Percentiles rank a stretch among this genome's conserved stretches.
Evolutionary conservation across 2,113 vertebrate species (phyloP).

Genomic region (Manacus vitellinus): DNA sequence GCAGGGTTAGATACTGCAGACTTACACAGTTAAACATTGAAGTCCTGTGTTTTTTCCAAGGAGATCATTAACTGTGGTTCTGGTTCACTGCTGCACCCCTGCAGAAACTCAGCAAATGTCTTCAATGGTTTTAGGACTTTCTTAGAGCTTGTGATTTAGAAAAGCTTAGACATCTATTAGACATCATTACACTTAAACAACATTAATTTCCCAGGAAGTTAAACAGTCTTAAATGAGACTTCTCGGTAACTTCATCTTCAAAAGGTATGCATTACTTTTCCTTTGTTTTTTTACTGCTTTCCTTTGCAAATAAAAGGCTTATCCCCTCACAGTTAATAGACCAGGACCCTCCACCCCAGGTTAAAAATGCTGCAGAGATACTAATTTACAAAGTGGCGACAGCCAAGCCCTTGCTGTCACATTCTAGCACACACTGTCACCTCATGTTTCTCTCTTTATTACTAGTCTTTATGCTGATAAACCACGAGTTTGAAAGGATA

Average conservation of each 20-base stretch:
- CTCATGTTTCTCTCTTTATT: background rate
- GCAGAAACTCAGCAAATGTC: background rate
- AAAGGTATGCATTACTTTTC: background rate
- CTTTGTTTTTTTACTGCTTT: background rate
- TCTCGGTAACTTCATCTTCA: background rate
- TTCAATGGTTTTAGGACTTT: background rate
- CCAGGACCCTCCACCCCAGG: background rate
- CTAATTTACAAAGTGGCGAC: background rate
- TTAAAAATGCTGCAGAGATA: background rate
- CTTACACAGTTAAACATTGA: rapidly evolving
- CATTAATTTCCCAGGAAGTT: background rate
- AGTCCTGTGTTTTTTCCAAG: background rate
- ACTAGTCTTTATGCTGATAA: background rate
- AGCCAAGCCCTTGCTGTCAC: background rate
- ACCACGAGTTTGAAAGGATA: background rate
- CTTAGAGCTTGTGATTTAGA: background rate
- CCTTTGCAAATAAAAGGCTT: background rate
- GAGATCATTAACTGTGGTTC: background rate
- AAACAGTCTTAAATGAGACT: background rate
- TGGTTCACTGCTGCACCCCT: background rate
- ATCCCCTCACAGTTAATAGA: background rate
- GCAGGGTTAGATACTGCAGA: background rate
- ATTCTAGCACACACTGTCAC: background rate
- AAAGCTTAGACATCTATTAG: background rate
- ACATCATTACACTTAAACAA: background rate